Evolutionary conservation across 2,888 invertebrate species (phyloP), one percentile per base, ranked within the genome.

Genomic region (Oscheius sp.): DNA sequence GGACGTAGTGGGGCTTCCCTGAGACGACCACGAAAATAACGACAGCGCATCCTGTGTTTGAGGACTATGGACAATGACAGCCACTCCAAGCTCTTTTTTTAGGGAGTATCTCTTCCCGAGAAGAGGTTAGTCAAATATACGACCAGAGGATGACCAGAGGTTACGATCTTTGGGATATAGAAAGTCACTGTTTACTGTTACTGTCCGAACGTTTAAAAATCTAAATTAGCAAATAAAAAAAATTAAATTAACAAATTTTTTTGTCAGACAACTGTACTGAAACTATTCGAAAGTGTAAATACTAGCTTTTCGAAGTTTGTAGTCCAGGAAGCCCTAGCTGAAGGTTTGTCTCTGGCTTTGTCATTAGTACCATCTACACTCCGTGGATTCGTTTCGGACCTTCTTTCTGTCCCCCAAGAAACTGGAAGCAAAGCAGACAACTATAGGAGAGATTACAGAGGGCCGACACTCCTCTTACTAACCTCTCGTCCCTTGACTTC

Each of bases 11-110:
- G 72, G 0, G 76, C 77, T 13, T 66, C 73, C 48, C 73, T 72
- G n/a, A 80, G 74, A 2, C 80, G 70, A 29, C 80, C 80, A 29
- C 80, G 76, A 7, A 70, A 77, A 59, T 76, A 77, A 73, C 74
- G 77, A 60, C 70, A 37, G 73, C 60, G 60, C 62, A 72, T 72
- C 29, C 10, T n/a, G 42, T 42, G 42, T 42, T 21, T 21, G 21
- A 21, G 33, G 63, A 47, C 47, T 35, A n/a, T 35, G 7, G 60
- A 42, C 42, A 60, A 33, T 60, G 37, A 58, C 58, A 58, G 48
- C 65, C 53, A 53, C 53, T 57, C 53, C 37, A 51, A 29, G 37
- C n/a, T 33, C 68, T 53, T 68, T 55, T 68, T 68, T 68, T 33
- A n/a, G 53, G 50, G 32, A 48, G 48, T 5, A 42, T 47, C 65